Conservation (phyloP, 2,888 invertebrate genomes). For the Chelonus formosanus region DNA sequence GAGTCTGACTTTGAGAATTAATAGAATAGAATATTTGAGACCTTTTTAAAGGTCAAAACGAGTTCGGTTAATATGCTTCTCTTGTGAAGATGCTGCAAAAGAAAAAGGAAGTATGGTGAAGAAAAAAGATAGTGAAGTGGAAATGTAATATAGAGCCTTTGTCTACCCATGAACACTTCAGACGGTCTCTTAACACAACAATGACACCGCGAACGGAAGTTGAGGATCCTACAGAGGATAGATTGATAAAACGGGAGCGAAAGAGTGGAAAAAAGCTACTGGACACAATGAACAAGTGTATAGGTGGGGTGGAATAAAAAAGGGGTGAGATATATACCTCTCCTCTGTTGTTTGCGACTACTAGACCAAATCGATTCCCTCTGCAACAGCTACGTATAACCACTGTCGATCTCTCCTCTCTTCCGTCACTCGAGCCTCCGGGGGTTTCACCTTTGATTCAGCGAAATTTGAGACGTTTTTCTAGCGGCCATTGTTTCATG, state of each 20-base stretch:
- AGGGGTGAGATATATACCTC: background rate
- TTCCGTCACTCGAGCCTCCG: slow-evolving; percentile 33
- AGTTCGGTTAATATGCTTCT: slow-evolving; percentile 12
- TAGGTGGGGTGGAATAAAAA: slow-evolving; percentile 13
- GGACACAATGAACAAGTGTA: slow-evolving; percentile 29
- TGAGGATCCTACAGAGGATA: slow-evolving; percentile 35
- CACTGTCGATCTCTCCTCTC: slow-evolving; percentile 35
- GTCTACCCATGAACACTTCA: slow-evolving; percentile 55
- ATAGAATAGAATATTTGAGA: slow-evolving; percentile 12
- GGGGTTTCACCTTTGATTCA: slow-evolving; percentile 61
- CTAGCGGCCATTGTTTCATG: slow-evolving; percentile 61
- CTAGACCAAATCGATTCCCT: slow-evolving; percentile 58
- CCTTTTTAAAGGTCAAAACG: slow-evolving; percentile 37
- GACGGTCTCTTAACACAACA: slow-evolving; percentile 51
- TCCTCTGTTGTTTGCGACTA: slow-evolving; percentile 16
- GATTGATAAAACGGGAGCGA: slow-evolving; percentile 22
- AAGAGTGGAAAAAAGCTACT: slow-evolving; percentile 22
- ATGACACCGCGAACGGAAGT: slow-evolving; percentile 60
- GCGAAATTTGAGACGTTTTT: slow-evolving; percentile 65
- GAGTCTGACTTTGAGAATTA: slow-evolving; percentile 3
- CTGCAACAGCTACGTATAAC: slow-evolving; percentile 30
- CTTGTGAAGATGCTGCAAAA: slow-evolving; percentile 13
- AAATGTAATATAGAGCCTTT: slow-evolving; percentile 62
- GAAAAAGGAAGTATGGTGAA: slow-evolving; percentile 29
- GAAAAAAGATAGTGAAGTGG: slow-evolving; percentile 53